A percentile compares a stretch with the other conserved stretches of the same genome.
Evolutionary conservation across 2,888 invertebrate species (phyloP).

Genomic region (Hemaris fuciformis): DNA sequence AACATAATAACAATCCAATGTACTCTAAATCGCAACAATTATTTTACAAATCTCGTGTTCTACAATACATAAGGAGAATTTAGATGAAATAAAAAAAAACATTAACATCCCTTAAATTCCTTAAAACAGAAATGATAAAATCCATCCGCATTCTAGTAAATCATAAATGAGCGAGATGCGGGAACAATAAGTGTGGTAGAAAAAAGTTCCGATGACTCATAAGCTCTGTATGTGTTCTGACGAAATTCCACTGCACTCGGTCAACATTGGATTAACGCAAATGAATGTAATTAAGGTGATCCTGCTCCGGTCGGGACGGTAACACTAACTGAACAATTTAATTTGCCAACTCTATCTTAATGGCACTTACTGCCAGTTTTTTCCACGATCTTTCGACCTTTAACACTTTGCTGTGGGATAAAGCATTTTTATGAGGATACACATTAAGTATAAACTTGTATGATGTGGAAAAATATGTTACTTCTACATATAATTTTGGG

Average conservation of each 20-base stretch:
- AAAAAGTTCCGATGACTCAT: neutral
- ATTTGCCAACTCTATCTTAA: constrained; percentile 17
- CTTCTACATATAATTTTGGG: too few relatives aligned
- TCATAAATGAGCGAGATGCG: neutral
- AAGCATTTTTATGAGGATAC: neutral
- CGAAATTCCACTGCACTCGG: constrained; percentile 24
- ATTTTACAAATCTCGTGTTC: too few relatives aligned
- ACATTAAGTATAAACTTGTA: neutral
- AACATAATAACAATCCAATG: too few relatives aligned
- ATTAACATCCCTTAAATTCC: too few relatives aligned
- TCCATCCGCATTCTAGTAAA: neutral
- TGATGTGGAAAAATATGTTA: neutral
- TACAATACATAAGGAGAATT: too few relatives aligned
- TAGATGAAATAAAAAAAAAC: too few relatives aligned
- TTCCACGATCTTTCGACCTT: neutral
- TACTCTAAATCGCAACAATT: too few relatives aligned
- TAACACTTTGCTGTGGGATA: neutral
- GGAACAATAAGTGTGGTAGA: neutral
- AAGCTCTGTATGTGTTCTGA: constrained; percentile 20
- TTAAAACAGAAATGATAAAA: neutral
- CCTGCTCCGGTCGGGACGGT: constrained; percentile 26
- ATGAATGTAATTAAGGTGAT: constrained; percentile 45
- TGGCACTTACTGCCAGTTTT: neutral
- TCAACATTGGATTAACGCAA: constrained; percentile 45
- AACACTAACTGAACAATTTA: constrained; percentile 22